These are phyloP conservation scores for Drosophila aff. DNA, from an alignment of 1,140 invertebrate genomes.

Conservation along the genomic window DNA sequence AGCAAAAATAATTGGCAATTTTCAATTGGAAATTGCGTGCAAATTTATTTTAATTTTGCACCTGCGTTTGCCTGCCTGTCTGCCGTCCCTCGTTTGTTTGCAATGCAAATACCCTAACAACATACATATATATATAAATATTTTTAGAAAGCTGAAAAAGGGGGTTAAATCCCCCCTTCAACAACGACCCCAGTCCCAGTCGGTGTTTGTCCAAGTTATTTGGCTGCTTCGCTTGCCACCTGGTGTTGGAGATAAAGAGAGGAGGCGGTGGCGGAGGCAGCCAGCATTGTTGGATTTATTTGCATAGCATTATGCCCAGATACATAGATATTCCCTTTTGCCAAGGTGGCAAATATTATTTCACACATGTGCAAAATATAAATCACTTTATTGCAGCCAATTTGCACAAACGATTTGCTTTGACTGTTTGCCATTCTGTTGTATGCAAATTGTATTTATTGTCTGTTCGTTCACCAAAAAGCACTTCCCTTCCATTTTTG, in stretches of 20 bases:
- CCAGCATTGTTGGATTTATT: constrained; percentile 59
- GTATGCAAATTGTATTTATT: constrained; percentile 68
- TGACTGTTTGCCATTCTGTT: constrained; percentile 39
- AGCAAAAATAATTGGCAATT: constrained; percentile 77
- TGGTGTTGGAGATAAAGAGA: constrained; percentile 34
- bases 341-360: constrained; percentile 54
- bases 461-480: constrained; percentile 27
- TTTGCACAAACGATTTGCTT: constrained; percentile 80
- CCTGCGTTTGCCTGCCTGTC: constrained; percentile 34
- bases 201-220: constrained; percentile 73
- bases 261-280: not conserved
- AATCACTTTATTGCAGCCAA: constrained; percentile 79
- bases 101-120: constrained; percentile 60
- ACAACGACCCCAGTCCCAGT: not conserved
- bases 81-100: constrained; percentile 50
- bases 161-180: not conserved
- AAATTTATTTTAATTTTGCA: constrained; percentile 80
- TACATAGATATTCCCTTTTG: constrained; percentile 16
- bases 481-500: constrained; percentile 47
- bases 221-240: constrained; percentile 65
- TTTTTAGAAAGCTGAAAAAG: constrained; percentile 69
- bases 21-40: constrained; percentile 77
- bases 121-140: constrained; percentile 10
- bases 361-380: constrained; percentile 69
- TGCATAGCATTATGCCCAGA: constrained; percentile 73